Conservation (phyloP, 1,140 invertebrate genomes). For the Capitella teleta region DNA sequence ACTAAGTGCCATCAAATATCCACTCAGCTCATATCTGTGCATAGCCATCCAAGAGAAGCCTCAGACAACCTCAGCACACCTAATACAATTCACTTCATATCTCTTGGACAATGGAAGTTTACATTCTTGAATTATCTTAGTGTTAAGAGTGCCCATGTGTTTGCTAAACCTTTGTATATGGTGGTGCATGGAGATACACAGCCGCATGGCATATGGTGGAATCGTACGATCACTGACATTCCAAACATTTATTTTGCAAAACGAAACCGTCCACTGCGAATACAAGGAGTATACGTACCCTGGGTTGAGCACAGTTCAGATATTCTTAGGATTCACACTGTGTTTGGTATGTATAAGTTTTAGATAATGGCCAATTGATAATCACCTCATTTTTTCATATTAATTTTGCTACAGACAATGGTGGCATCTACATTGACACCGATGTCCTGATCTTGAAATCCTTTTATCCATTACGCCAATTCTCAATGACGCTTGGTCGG, state of each 20-base stretch:
- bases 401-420: slow-evolving; percentile 1
- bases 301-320: slow-evolving; percentile 1
- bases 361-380: not conserved
- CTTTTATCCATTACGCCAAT: not conserved
- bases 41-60: too few relatives aligned
- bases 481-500: slow-evolving; percentile 1
- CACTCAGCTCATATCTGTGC: too few relatives aligned
- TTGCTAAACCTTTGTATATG: too few relatives aligned
- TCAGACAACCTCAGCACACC: too few relatives aligned
- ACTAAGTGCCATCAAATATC: too few relatives aligned
- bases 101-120: too few relatives aligned
- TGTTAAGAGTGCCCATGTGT: too few relatives aligned
- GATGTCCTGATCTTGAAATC: slow-evolving; percentile 3
- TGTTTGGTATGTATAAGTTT: not conserved
- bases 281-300: not conserved
- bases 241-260: slow-evolving; percentile 2
- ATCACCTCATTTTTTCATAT: not conserved
- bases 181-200: slow-evolving; percentile 2
- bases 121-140: too few relatives aligned
- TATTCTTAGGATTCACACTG: not conserved
- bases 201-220: slow-evolving; percentile 3
- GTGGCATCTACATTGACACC: slow-evolving; percentile 5
- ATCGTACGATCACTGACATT: not conserved
- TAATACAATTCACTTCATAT: too few relatives aligned
- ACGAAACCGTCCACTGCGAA: not conserved